Evolutionary conservation across 2,113 vertebrate species (phyloP).

Genomic region (Parus major): DNA sequence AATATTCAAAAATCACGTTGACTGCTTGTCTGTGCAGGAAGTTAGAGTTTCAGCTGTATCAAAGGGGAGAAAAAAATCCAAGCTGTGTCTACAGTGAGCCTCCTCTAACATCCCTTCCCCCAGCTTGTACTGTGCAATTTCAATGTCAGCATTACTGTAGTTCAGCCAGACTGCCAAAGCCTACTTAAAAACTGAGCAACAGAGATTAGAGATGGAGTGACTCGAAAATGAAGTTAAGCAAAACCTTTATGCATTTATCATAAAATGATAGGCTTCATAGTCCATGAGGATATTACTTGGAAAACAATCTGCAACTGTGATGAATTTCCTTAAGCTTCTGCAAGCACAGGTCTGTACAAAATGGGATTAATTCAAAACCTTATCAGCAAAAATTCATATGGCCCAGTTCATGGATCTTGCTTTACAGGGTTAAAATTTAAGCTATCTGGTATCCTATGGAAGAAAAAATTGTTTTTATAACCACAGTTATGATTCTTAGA

Average conservation of each 20-base stretch:
- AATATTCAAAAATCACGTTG: constrained; percentile 25
- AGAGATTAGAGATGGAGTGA: neutral
- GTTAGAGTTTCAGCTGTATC: constrained; percentile 1
- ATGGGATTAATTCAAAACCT: constrained; percentile 60
- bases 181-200: constrained; percentile 13
- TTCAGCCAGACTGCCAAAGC: constrained; percentile 34
- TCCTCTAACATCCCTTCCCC: neutral
- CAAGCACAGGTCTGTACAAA: constrained; percentile 45
- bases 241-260: constrained; percentile 34
- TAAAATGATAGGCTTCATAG: constrained; percentile 29
- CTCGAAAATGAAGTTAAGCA: constrained; percentile 44
- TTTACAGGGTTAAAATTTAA: constrained; percentile 61
- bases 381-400: constrained; percentile 58
- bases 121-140: neutral
- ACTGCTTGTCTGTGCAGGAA: constrained; percentile 28
- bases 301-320: constrained; percentile 57
- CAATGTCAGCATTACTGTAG: constrained; percentile 1
- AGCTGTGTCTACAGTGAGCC: neutral
- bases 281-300: constrained; percentile 18
- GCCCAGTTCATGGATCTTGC: neutral
- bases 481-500: neutral
- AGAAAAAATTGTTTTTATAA: constrained; percentile 5
- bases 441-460: neutral
- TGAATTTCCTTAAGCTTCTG: constrained; percentile 51
- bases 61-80: neutral